These are phyloP conservation scores for Hippocampus comes DNA, from an alignment of 2,113 vertebrate species.

Conservation along the genomic window DNA sequence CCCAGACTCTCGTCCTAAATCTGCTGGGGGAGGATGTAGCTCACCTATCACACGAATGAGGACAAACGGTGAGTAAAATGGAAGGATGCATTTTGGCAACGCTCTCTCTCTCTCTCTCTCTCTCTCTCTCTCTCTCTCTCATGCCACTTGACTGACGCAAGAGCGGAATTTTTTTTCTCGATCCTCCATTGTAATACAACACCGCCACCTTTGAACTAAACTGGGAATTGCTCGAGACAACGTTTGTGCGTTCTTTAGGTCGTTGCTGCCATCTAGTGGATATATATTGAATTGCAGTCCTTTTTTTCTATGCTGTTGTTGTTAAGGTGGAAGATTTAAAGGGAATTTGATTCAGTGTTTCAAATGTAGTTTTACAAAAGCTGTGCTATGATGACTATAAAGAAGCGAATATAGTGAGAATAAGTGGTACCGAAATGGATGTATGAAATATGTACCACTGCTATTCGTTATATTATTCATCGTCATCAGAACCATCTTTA, in stretches of 20 bases:
- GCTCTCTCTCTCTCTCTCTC: no score
- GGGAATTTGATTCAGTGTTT: neutral
- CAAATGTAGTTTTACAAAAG: neutral
- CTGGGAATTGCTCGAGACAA: neutral
- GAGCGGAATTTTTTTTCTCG: no score
- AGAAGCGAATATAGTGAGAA: neutral
- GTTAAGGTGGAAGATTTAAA: conserved; percentile 63
- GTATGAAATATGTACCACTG: neutral
- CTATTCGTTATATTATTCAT: neutral
- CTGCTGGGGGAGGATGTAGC: no score
- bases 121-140: neutral
- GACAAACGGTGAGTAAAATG: no score
- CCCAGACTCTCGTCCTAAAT: no score
- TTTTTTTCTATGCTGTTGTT: neutral
- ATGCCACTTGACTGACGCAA: neutral
- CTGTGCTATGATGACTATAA: neutral
- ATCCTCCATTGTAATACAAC: conserved; percentile 16
- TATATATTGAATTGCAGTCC: neutral
- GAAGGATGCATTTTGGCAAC: no score
- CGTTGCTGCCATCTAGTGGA: conserved; percentile 50
- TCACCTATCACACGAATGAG: no score
- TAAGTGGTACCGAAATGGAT: no score
- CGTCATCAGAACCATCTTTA: no score
- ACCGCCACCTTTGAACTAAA: conserved; percentile 31
- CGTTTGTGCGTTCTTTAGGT: neutral